A percentile compares a stretch with the other conserved stretches of the same genome.
phyloP scores from a whole-genome alignment of 2,797 vertebrate species.

The Coendou prehensilis region DNA sequence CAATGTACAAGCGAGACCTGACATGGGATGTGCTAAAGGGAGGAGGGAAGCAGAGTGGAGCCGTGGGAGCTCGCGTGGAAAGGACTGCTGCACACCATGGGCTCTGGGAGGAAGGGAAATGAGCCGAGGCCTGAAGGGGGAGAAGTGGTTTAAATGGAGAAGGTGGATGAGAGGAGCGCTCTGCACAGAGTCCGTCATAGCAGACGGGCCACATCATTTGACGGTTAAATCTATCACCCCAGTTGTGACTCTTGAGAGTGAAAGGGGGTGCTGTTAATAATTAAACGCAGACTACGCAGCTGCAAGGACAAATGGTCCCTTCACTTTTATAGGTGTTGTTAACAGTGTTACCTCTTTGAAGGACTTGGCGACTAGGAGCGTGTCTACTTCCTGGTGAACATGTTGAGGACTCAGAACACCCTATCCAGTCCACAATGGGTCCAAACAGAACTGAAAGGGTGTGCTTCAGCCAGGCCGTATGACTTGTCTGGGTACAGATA shows the following conservation, averaged over 20 bases:
- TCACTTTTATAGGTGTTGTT: background rate
- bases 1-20: background rate
- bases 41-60: background rate
- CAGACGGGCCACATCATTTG: background rate
- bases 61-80: background rate
- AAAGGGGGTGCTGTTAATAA: slow-evolving; percentile 29
- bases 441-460: background rate
- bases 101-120: background rate
- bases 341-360: background rate
- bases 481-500: background rate
- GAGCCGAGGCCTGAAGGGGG: background rate
- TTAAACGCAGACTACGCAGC: background rate
- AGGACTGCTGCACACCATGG: too few relatives aligned
- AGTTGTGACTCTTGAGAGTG: background rate
- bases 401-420: background rate
- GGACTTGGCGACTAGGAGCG: background rate
- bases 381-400: background rate
- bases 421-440: background rate
- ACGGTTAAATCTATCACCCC: background rate
- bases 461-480: background rate
- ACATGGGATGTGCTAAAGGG: background rate
- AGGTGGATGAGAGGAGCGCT: background rate
- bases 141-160: background rate
- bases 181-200: too few relatives aligned
- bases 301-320: background rate